These are phyloP conservation scores for Drosophila ambigua DNA, from an alignment of 1,140 invertebrate genomes.

Conservation along the genomic window DNA sequence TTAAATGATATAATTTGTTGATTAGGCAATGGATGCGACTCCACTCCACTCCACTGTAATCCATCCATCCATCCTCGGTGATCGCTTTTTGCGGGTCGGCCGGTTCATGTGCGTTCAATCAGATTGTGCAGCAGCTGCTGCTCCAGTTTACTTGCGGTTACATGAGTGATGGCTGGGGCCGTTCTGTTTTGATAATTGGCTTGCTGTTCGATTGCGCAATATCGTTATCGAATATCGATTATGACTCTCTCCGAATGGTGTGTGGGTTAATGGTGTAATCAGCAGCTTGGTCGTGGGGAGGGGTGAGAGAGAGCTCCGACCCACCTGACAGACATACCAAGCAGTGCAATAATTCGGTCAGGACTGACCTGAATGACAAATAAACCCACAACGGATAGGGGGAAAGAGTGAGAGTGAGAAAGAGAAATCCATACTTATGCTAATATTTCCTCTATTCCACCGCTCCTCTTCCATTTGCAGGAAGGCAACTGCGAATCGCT, in stretches of 20 bases:
- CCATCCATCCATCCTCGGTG: not conserved
- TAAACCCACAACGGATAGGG: constrained; percentile 3
- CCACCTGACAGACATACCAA: constrained; percentile 47
- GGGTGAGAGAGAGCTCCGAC: too few species aligned
- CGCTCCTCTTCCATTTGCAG: constrained; percentile 84
- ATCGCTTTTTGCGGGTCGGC: not conserved
- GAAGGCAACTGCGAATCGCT: constrained; percentile 92
- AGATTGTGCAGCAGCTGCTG: not conserved
- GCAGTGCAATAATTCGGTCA: constrained; percentile 36
- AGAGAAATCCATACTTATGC: constrained; percentile 10
- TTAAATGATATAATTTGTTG: constrained; percentile 16
- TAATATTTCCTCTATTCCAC: constrained; percentile 2
- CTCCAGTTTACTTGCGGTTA: constrained; percentile 8
- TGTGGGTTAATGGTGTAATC: constrained; percentile 25
- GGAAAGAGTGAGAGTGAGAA: constrained; percentile 21
- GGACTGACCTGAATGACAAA: constrained; percentile 44
- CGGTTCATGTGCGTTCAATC: not conserved
- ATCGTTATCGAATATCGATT: constrained; percentile 17
- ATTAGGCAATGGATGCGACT: constrained; percentile 11
- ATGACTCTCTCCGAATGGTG: not conserved
- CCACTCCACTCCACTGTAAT: not conserved
- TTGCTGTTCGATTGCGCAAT: constrained; percentile 28
- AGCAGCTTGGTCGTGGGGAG: not conserved
- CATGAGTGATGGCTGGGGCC: not conserved
- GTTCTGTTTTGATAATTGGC: constrained; percentile 7